Evolutionary conservation across 2,888 invertebrate species (phyloP), one percentile per base, ranked within the genome.

Genomic region (Callinectes sapidus): DNA sequence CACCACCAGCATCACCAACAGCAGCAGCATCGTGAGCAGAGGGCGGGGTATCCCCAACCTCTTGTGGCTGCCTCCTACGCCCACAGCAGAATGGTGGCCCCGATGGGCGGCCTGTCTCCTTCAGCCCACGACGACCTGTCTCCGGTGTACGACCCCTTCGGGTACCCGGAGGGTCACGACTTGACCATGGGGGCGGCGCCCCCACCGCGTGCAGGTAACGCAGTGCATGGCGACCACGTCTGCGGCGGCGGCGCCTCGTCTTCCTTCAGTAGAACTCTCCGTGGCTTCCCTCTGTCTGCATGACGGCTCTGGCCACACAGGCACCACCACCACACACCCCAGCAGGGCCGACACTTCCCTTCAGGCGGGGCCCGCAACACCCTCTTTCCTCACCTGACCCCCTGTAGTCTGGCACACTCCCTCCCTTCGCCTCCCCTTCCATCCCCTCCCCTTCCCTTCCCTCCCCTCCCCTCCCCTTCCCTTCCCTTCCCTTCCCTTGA

Each of bases 131-230:
- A 91, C 87, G 88, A 88, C 88, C 91, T 91, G 77, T 54, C 87
- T 14, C 77, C 87, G 13, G 77, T 77, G 23, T 91, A 87, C 77
- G 91, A 91, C 87, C 61, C 91, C 32, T 88, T 91, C 55, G 88
- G 88, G 32, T 91, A 91, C 81, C 91, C 88, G 23, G 91, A 81
- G 48, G 55, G 88, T 88, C 88, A 77, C 48, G 91, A 91, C 88
- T 77, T 88, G 54, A 88, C 91, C 81, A 91, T 91, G 91, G 91
- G 91, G 77, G 77, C 42, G 91, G 55, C 48, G 77, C 81, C 91
- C 42, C 81, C 13, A 6, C 39, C 16, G 42, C 88, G 71, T 54
- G 88, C 87, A 91, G 91, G 91, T 91, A 91, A 91, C 35, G 42
- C 39, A 66, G 66, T 91, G 88, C 90, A 90, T 90, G 90, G 85